These are phyloP conservation scores for Caprella mutica DNA, from an alignment of 2,888 invertebrate species.

Conservation along the genomic window DNA sequence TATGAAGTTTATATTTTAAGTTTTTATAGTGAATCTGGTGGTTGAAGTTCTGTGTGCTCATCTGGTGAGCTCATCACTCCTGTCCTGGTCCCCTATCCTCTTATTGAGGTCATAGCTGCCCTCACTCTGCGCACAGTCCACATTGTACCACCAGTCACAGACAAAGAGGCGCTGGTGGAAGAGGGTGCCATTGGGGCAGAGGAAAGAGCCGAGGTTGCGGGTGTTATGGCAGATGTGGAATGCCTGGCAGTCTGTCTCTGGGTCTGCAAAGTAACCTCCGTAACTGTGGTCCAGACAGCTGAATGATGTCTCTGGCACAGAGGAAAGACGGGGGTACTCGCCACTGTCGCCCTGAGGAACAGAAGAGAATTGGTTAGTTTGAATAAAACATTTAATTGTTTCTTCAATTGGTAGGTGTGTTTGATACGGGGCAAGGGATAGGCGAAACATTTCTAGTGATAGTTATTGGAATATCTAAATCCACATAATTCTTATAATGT, in stretches of 20 bases:
- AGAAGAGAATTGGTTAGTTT: too few relatives aligned
- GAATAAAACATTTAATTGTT: too few relatives aligned
- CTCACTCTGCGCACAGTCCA: conserved; percentile 9
- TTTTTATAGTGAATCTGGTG: too few relatives aligned
- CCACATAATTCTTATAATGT: too few relatives aligned
- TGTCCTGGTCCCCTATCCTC: conserved; percentile 5
- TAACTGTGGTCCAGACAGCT: conserved; percentile 6
- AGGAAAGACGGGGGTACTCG: conserved; percentile 1
- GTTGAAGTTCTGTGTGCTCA: too few relatives aligned
- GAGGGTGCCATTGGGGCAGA: conserved; percentile 24
- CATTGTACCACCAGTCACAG: conserved; percentile 29
- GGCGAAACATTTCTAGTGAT: too few relatives aligned
- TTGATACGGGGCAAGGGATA: too few relatives aligned
- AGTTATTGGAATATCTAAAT: too few relatives aligned
- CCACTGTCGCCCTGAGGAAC: too few relatives aligned
- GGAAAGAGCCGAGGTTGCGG: conserved; percentile 17
- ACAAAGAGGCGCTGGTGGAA: conserved; percentile 25
- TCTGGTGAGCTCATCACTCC: too few relatives aligned
- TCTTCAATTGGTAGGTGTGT: too few relatives aligned
- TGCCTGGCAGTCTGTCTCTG: conserved; percentile 19
- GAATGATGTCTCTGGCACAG: conserved; percentile 17
- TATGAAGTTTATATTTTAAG: too few relatives aligned
- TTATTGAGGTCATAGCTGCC: conserved; percentile 14
- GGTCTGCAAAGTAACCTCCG: conserved; percentile 21
- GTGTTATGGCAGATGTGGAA: conserved; percentile 25